Percentiles rank a stretch among this genome's conserved stretches.
These are phyloP conservation scores for Sardinella longiceps DNA, from an alignment of 2,797 vertebrate genomes.

Conservation along the genomic window DNA sequence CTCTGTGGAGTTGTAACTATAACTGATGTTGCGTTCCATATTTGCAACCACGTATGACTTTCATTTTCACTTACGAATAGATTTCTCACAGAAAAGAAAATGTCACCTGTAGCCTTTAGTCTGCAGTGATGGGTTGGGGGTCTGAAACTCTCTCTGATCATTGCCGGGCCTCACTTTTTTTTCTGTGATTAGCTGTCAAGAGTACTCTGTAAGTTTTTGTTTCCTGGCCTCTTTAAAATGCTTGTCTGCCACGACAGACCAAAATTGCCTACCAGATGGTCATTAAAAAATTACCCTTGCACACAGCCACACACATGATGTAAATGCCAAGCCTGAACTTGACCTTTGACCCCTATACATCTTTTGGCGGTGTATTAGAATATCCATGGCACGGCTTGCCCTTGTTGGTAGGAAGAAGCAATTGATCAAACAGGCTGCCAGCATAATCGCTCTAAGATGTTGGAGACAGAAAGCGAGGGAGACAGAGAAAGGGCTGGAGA, in stretches of 20 bases:
- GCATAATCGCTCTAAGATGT: constrained; percentile 89
- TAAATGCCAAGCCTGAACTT: constrained; percentile 14
- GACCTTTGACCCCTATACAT: constrained; percentile 10
- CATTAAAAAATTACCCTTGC: constrained; percentile 66
- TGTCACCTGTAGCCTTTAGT: not conserved
- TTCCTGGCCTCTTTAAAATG: constrained; percentile 79
- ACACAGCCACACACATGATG: not conserved
- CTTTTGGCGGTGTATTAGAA: not conserved
- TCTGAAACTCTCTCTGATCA: not conserved
- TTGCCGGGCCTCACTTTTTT: not conserved
- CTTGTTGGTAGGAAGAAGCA: constrained; percentile 64
- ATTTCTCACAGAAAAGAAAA: not conserved
- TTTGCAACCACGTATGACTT: not conserved
- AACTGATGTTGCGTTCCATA: not conserved
- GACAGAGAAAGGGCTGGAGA: not conserved
- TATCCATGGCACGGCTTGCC: constrained; percentile 5
- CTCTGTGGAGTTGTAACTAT: not conserved
- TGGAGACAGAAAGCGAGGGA: constrained; percentile 50
- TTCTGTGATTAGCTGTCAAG: constrained; percentile 62
- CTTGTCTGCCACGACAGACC: constrained; percentile 82
- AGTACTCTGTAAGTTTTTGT: constrained; percentile 77
- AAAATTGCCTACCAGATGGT: constrained; percentile 84
- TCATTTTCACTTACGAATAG: not conserved
- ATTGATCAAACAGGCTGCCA: constrained; percentile 79
- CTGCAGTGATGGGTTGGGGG: not conserved